Evolutionary conservation across 1,140 invertebrate genomes (phyloP), one percentile per base, ranked within the genome.

Genomic region (Ceratitis capitata): DNA sequence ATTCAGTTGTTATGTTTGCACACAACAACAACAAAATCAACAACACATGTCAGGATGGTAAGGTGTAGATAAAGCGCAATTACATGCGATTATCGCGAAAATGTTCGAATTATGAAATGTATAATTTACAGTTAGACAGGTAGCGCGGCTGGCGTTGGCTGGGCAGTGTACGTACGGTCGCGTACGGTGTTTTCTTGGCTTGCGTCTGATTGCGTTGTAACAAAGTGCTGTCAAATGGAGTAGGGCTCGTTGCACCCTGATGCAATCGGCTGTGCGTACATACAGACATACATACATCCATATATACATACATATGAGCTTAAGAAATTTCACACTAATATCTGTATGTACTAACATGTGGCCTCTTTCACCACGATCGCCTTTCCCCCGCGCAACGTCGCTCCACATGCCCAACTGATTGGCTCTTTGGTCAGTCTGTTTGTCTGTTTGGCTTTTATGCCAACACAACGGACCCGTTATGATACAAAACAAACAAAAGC

Each of bases 21-120:
- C 85, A 85, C n/a, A n/a, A n/a, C n/a, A n/a, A n/a, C n/a, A n/a
- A n/a, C n/a, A n/a, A n/a, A n/a, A n/a, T n/a, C n/a, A n/a, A n/a
- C n/a, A n/a, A n/a, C n/a, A n/a, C 88, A 90, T 89, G 89, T 90
- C 88, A 88, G 90, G 90, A 91, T 91, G 45, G 88, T 86, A 91
- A 89, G 90, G 88, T 89, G 90, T 87, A 91, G 90, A 91, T 91
- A 91, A 91, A 91, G 87, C 87, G 89, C 90, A 91, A 91, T 91
- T 91, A 91, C 88, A 90, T 91, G 90, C 90, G 90, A 91, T 91
- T 91, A 91, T 91, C 90, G 87, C 86, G 87, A 87, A 89, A 88
- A 86, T 90, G 87, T 88, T 89, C 85, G 89, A 91, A 91, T 91
- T 91, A 91, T 91, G 89, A 91, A 91, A 91, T 89, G 85, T 91